Base-by-base conservation (phyloP, 2,113 vertebrate genomes). In the Sylvietta virens region DNA sequence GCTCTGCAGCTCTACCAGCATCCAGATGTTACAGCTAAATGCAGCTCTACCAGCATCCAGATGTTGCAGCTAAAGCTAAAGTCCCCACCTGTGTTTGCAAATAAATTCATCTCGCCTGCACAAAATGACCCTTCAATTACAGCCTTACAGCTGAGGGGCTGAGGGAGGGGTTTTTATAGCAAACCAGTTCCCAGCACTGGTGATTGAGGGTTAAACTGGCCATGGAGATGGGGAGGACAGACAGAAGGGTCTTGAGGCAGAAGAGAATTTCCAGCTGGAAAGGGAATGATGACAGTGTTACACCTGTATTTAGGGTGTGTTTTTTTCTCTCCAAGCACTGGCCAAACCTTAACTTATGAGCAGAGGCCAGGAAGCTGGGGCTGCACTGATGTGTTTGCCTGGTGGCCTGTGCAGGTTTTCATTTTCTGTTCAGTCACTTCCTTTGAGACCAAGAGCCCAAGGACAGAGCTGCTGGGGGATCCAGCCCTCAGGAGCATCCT, bases 171-270 rank as follows among this genome's bases (percentile, higher is more conserved):
- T 44, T 51, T 62, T n/a, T 11, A 2, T 15, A 5, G 10, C 27
- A 42, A 53, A 54, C 16, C 31, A 7, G 10, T 6, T 60, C 37
- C 40, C 10, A 16, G 58, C 6, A 2, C 84, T 33, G 19, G 11
- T 47, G 65, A 2, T 11, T 0, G 0, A n/a, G 73, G 56, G n/a
- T 42, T 74, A n/a, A 54, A 21, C 22, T 22, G 45, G 7, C 6
- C 0, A 0, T 26, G 82, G 71, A 5, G 53, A 3, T 20, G 47
- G 27, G 40, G 47, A 44, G 65, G 27, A 39, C 16, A 44, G 26
- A 8, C 42, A 76, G 66, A 72, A 81, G 14, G 6, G 15, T 48
- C 76, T 44, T 42, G 40, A 66, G 57, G 51, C 47, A 56, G 58
- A 27, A 22, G 48, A 51, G 47, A 77, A 30, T 74, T 91, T 31